Evolutionary conservation across 2,888 invertebrate genomes (phyloP).

Genomic region (Trichogramma dendrolimi): DNA sequence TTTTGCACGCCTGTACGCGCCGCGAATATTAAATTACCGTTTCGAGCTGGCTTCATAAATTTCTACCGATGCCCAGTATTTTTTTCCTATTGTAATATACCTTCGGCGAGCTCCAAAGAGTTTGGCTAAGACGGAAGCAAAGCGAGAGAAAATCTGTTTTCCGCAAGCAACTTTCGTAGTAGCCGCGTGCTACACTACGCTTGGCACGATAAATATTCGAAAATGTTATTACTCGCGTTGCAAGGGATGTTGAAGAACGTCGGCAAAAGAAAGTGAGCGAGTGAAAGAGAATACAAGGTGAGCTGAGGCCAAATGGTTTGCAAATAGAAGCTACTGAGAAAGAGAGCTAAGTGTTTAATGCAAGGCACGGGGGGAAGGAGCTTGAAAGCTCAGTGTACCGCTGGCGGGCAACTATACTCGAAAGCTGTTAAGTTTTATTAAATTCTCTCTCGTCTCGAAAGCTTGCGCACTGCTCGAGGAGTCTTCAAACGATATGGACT

Average conservation of each 20-base stretch:
- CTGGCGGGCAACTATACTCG: not conserved
- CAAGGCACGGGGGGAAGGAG: not conserved
- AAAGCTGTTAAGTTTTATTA: constrained; percentile 23
- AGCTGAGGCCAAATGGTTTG: constrained; percentile 4
- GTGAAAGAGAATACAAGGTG: too few species aligned
- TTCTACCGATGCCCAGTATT: not conserved
- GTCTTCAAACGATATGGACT: not conserved
- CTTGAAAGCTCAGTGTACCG: not conserved
- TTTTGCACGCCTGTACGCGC: not conserved
- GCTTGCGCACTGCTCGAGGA: not conserved
- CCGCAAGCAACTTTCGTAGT: too few species aligned
- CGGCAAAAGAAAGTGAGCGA: too few species aligned
- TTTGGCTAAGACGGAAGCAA: not conserved
- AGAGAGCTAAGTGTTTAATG: constrained; percentile 17
- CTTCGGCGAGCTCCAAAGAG: not conserved
- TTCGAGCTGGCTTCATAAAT: not conserved
- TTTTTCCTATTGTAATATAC: too few species aligned
- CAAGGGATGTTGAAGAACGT: too few species aligned
- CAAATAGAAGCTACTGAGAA: constrained; percentile 5
- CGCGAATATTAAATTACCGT: not conserved
- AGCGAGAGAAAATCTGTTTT: not conserved
- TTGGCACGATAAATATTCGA: not conserved
- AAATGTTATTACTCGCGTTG: not conserved
- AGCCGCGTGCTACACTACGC: too few species aligned
- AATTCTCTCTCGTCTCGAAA: constrained; percentile 9